phyloP scores from a whole-genome alignment of 23 tunicate species.

The Styela clava region DNA sequence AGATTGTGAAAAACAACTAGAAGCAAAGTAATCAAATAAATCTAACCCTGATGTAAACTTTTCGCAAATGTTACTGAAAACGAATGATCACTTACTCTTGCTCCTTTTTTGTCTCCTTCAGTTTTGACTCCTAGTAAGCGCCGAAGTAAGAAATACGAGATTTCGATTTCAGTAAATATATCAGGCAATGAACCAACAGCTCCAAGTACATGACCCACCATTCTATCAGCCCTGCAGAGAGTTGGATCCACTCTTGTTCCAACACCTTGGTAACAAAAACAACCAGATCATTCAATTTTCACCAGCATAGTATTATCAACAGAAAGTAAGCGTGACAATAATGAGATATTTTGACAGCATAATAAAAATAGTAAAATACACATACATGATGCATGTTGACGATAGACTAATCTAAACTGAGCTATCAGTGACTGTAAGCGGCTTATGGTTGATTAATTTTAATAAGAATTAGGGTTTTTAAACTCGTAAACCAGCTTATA shows the following conservation, averaged over 20 bases:
- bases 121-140: conserved; percentile 92
- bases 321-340: neutral
- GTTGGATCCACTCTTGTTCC: conserved; percentile 98
- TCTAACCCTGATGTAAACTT: too few relatives aligned
- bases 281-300: neutral
- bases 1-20: too few relatives aligned
- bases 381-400: too few relatives aligned
- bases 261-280: conserved; percentile 47
- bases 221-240: conserved; percentile 90
- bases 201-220: conserved; percentile 97
- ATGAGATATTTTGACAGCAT: neutral
- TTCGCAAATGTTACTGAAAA: neutral
- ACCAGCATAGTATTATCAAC: neutral
- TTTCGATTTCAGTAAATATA: conserved; percentile 95
- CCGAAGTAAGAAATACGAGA: conserved; percentile 74
- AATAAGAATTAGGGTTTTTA: too few relatives aligned
- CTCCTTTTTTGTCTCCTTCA: conserved; percentile 97
- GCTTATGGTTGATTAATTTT: too few relatives aligned
- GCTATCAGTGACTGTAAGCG: too few relatives aligned
- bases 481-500: too few relatives aligned
- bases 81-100: conserved; percentile 39
- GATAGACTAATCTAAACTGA: too few relatives aligned
- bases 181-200: conserved; percentile 87
- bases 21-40: too few relatives aligned
- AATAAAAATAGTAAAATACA: neutral